phyloP scores from a whole-genome alignment of 2,797 vertebrate genomes.

The Gouania willdenowi region DNA sequence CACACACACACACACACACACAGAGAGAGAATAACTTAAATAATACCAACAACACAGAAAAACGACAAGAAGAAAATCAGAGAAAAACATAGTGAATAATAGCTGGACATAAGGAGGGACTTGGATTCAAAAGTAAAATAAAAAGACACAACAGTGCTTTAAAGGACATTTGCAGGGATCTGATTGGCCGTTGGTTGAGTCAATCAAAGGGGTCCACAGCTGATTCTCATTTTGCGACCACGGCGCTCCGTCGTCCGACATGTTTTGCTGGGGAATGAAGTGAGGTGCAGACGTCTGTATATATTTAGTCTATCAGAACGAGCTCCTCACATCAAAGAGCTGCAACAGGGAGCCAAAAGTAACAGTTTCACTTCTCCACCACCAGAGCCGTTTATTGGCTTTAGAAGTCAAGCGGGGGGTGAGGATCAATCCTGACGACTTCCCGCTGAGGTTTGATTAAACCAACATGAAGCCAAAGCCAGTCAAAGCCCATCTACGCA shows the following conservation, averaged over 20 bases:
- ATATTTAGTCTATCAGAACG: constrained; percentile 73
- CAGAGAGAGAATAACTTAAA: no score
- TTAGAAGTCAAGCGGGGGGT: constrained; percentile 62
- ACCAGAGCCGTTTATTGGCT: constrained; percentile 75
- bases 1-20: no score
- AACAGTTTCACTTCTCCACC: constrained; percentile 71
- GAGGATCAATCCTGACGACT: constrained; percentile 49
- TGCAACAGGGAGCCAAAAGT: constrained; percentile 73
- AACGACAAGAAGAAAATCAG: no score
- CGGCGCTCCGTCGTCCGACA: constrained; percentile 27
- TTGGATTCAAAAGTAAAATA: no score
- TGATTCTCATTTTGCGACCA: constrained; percentile 73
- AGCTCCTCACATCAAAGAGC: constrained; percentile 73
- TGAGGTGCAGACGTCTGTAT: constrained; percentile 62
- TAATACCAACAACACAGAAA: no score
- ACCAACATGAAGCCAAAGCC: constrained; percentile 50
- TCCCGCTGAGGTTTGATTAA: constrained; percentile 62
- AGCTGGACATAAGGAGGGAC: no score
- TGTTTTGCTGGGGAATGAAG: constrained; percentile 56
- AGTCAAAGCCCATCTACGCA: constrained; percentile 10
- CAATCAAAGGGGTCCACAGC: constrained; percentile 75
- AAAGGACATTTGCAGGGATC: constrained; percentile 74
- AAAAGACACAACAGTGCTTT: no score
- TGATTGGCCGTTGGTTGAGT: constrained; percentile 81
- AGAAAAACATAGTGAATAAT: no score